Conservation (phyloP, 2,797 vertebrate species). For the Smutsia gigantea region DNA sequence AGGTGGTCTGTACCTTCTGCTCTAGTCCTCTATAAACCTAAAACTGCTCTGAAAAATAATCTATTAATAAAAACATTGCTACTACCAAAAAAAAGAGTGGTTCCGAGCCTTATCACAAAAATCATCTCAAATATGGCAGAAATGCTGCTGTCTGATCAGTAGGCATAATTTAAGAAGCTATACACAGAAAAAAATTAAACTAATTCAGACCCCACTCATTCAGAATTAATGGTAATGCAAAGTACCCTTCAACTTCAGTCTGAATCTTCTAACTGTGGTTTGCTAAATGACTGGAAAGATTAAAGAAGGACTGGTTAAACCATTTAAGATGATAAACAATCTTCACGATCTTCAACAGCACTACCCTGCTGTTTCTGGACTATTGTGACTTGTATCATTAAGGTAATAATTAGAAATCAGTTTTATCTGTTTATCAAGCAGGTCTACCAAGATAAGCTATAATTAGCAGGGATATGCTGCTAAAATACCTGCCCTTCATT, state of each 20-base stretch:
- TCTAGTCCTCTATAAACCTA: background rate
- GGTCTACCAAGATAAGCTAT: background rate
- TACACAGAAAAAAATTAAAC: background rate
- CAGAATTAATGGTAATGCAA: background rate
- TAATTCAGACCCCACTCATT: background rate
- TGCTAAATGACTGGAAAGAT: background rate
- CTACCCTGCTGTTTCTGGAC: background rate
- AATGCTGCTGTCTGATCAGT: background rate
- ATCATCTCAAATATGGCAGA: background rate
- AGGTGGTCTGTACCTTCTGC: background rate
- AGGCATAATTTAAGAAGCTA: background rate
- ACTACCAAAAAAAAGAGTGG: background rate
- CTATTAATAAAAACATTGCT: background rate
- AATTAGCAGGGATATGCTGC: background rate
- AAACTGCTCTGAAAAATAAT: background rate
- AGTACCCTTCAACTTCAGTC: background rate
- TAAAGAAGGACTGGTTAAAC: background rate
- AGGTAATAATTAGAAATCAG: background rate
- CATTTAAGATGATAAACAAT: background rate
- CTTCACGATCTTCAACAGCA: background rate
- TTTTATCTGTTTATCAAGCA: background rate
- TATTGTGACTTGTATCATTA: background rate
- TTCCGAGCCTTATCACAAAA: conserved; percentile 45
- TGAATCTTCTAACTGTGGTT: background rate
- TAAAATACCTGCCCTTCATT: background rate